Conservation (phyloP, 2,797 vertebrate genomes). For the Darevskia nairensis region DNA sequence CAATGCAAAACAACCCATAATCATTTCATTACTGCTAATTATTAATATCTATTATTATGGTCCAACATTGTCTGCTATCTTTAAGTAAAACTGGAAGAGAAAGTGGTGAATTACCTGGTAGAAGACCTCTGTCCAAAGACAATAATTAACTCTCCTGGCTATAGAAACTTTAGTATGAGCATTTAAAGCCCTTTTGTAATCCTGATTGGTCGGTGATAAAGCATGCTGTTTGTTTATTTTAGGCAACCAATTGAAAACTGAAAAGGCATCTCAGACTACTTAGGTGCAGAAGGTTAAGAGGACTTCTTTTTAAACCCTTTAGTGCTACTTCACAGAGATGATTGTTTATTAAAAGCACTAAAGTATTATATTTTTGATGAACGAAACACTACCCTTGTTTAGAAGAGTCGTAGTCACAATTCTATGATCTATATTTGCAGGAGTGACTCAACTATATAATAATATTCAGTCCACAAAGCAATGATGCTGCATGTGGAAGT, state of each 20-base stretch:
- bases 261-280: conserved; percentile 56
- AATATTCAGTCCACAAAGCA: conserved; percentile 13
- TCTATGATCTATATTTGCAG: background rate
- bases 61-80: background rate
- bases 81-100: conserved; percentile 18
- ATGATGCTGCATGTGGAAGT: conserved; percentile 34
- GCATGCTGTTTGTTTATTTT: conserved; percentile 69
- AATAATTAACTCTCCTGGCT: conserved; percentile 54
- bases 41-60: conserved; percentile 1
- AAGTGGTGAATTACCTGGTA: conserved; percentile 63
- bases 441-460: conserved; percentile 27
- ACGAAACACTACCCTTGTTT: background rate
- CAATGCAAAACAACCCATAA: background rate
- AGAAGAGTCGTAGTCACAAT: background rate
- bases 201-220: conserved; percentile 66
- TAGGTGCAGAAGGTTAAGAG: background rate
- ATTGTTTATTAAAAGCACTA: background rate
- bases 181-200: conserved; percentile 72
- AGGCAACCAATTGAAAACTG: conserved; percentile 62
- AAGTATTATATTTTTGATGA: background rate
- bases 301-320: background rate
- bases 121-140: conserved; percentile 59
- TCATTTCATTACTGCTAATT: background rate
- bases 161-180: conserved; percentile 56
- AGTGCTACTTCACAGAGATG: background rate